Evolutionary conservation across 2,113 vertebrate species (phyloP).

Genomic region (Rhinoderma darwinii): DNA sequence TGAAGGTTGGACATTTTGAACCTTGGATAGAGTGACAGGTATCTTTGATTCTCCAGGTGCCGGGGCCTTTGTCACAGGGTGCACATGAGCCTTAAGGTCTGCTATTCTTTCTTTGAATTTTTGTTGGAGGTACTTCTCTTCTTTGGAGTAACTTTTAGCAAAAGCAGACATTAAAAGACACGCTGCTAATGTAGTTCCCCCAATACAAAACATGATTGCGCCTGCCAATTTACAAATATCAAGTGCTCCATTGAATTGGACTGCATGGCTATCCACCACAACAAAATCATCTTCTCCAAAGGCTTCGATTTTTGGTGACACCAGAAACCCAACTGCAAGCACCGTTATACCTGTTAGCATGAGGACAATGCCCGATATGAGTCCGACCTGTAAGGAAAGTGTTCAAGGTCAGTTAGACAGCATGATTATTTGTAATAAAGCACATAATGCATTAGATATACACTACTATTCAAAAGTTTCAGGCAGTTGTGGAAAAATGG

Average conservation of each 20-base stretch:
- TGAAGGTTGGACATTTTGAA: slow-evolving; percentile 90
- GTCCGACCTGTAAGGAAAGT: slow-evolving; percentile 84
- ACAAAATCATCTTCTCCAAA: slow-evolving; percentile 93
- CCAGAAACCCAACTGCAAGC: slow-evolving; percentile 89
- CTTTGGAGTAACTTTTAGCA: slow-evolving; percentile 88
- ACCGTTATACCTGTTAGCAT: slow-evolving; percentile 87
- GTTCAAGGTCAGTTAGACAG: slow-evolving; percentile 6
- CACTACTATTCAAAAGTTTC: no score
- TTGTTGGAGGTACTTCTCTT: slow-evolving; percentile 89
- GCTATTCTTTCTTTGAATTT: slow-evolving; percentile 93
- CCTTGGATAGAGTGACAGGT: slow-evolving; percentile 92
- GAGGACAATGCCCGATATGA: slow-evolving; percentile 85
- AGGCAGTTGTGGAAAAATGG: no score
- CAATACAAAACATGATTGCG: slow-evolving; percentile 90
- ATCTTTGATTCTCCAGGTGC: slow-evolving; percentile 88
- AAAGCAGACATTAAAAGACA: slow-evolving; percentile 91
- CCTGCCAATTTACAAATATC: slow-evolving; percentile 92
- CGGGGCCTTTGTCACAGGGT: slow-evolving; percentile 86
- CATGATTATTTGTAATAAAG: neutral
- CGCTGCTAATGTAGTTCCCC: slow-evolving; percentile 84
- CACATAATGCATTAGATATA: neutral
- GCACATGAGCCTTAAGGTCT: slow-evolving; percentile 82
- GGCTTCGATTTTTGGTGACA: slow-evolving; percentile 88
- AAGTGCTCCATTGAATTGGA: slow-evolving; percentile 88
- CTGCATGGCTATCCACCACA: slow-evolving; percentile 82